Conservation (phyloP, 2,797 vertebrate genomes). For the Sciurus vulgaris region DNA sequence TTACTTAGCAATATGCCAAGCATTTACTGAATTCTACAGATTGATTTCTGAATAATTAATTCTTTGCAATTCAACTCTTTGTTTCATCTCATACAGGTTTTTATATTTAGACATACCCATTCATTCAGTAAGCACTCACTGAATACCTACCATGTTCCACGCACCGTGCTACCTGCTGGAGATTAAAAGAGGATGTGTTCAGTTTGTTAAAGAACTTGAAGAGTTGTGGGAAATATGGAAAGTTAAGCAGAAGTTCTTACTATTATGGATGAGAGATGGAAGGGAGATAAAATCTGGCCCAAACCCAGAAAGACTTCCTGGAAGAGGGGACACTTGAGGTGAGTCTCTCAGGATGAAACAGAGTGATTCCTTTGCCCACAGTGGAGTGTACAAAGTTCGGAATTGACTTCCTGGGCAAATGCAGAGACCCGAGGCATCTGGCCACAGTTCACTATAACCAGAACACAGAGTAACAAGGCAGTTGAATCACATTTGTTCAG, state of each 20-base stretch:
- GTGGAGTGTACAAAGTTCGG: background rate
- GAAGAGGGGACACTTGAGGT: background rate
- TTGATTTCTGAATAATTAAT: background rate
- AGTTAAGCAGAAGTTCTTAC: background rate
- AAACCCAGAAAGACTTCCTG: slow-evolving; percentile 12
- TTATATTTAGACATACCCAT: background rate
- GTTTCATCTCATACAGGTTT: background rate
- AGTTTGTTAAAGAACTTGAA: background rate
- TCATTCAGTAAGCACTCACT: background rate
- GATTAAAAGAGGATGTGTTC: background rate
- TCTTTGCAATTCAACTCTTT: background rate
- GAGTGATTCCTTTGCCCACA: background rate
- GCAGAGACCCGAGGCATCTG: background rate
- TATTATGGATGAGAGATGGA: rapidly evolving
- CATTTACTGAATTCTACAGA: background rate
- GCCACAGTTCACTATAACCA: background rate
- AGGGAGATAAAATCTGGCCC: background rate
- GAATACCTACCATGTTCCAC: background rate
- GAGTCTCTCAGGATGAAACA: background rate
- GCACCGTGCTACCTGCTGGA: background rate
- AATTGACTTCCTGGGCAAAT: background rate
- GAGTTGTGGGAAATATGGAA: background rate
- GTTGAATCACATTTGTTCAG: background rate
- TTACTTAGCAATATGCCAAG: background rate
- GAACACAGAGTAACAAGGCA: background rate